Evolutionary conservation across 2,888 invertebrate genomes (phyloP), one percentile per base, ranked within the genome.

Genomic region (Pseudococcus longispinus): DNA sequence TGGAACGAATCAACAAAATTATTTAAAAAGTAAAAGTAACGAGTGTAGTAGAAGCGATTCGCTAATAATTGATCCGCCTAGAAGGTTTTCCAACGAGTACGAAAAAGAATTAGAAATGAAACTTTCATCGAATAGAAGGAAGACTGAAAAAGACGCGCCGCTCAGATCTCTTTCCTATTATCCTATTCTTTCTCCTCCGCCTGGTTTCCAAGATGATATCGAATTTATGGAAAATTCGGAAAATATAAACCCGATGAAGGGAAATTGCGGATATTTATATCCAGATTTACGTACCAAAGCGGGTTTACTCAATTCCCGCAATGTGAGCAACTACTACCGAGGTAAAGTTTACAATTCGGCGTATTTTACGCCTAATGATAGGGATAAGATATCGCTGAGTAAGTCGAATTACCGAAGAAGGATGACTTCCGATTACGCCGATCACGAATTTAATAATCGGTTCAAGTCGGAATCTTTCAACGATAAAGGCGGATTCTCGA

Each of bases 101-200:
- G 77, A 80, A 80, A 84, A 65, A 23, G 23, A 51, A 83, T 29
- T 46, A 26, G 55, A 83, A 83, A 32, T 20, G 83, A 46, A 32
- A 55, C 46, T 84, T 32, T 32, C 55, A 55, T 55, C 18, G n/a
- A 51, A 20, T 60, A n/a, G 51, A 15, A 84, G 70, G 8, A 32
- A 84, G 15, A 5, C n/a, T 1, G 51, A 51, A n/a, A 84, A 84
- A 26, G 84, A 84, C 18, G 4, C 37, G 42, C 13, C 60, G 42
- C 37, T 37, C 46, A 86, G 70, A 37, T 86, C 77, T 37, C 20
- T 20, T n/a, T 83, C 83, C 37, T 26, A 74, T 51, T 83, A 82
- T 0, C 94, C 94, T 9, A 94, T 94, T 88, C 92, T 94, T 82
- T 94, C 94, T 20, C 94, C 94, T 13, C 94, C 94, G 0, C 94